Evolutionary conservation across 2,113 vertebrate genomes (phyloP).

Genomic region (Orycteropus afer): DNA sequence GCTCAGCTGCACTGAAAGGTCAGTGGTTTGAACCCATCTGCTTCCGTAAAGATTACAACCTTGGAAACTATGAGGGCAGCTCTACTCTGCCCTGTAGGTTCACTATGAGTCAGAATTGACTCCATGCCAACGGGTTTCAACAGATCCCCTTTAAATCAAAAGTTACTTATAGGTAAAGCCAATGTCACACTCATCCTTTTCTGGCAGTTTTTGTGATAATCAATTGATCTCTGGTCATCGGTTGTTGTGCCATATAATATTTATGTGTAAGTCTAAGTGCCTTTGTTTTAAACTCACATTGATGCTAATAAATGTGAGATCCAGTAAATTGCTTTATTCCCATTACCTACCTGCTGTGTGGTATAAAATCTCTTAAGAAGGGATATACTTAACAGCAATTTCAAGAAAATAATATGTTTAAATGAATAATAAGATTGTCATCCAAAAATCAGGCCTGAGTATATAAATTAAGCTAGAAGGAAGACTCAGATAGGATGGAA

Average conservation of each 20-base stretch:
- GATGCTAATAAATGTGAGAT: slow-evolving; percentile 16
- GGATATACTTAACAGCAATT: slow-evolving; percentile 30
- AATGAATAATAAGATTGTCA: slow-evolving; percentile 22
- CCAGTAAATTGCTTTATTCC: slow-evolving; percentile 27
- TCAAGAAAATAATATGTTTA: slow-evolving; percentile 55
- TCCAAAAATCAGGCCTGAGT: not conserved
- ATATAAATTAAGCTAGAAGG: not conserved
- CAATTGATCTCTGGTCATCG: not conserved
- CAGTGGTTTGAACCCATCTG: not conserved
- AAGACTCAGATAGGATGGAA: not conserved
- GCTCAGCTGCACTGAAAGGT: not conserved
- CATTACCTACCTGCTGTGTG: not conserved
- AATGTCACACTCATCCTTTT: not conserved
- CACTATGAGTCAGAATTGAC: too few species aligned
- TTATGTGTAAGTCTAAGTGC: slow-evolving; percentile 21
- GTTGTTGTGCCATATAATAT: not conserved
- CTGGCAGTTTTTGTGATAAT: not conserved
- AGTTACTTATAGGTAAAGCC: not conserved
- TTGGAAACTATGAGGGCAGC: too few species aligned
- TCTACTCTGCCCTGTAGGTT: not conserved
- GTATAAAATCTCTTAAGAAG: slow-evolving; percentile 41
- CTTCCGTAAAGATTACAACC: not conserved
- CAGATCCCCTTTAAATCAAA: not conserved
- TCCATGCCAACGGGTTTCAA: not conserved
- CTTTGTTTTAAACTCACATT: not conserved